These are phyloP conservation scores for Aeoliscus strigatus DNA, from an alignment of 2,797 vertebrate species.

Conservation along the genomic window DNA sequence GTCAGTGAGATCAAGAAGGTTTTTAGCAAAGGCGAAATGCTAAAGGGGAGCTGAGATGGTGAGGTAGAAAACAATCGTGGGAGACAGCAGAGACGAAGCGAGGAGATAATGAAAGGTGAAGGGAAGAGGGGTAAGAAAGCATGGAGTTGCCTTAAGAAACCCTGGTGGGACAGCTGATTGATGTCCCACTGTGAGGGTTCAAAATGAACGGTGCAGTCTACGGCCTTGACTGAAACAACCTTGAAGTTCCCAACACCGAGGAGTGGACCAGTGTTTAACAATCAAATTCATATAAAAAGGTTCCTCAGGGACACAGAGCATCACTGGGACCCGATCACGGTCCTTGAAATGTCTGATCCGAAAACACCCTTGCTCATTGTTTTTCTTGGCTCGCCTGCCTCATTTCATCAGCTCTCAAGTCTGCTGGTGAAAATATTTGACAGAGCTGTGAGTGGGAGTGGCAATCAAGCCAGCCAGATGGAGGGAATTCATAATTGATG, in stretches of 20 bases:
- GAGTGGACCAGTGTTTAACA: neutral
- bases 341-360: conserved; percentile 11
- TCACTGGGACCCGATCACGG: neutral
- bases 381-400: conserved; percentile 12
- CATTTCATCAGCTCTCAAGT: conserved; percentile 21
- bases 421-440: conserved; percentile 12
- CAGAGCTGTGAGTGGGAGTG: conserved; percentile 15
- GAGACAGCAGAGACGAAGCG: conserved; percentile 17
- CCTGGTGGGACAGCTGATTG: conserved; percentile 14
- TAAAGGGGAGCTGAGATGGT: conserved; percentile 7
- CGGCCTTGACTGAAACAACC: conserved; percentile 8
- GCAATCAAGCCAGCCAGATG: conserved; percentile 36
- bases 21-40: conserved; percentile 1
- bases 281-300: neutral
- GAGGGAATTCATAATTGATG: conserved; percentile 49
- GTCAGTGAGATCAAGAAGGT: neutral
- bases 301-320: neutral
- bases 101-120: conserved; percentile 11
- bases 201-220: conserved; percentile 6
- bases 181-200: conserved; percentile 10
- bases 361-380: neutral
- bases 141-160: conserved; percentile 11
- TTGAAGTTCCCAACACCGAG: conserved; percentile 8
- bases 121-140: conserved; percentile 1
- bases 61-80: conserved; percentile 18